These are phyloP conservation scores for Centrocercus urophasianus DNA, from an alignment of 2,113 vertebrate species.

Conservation along the genomic window DNA sequence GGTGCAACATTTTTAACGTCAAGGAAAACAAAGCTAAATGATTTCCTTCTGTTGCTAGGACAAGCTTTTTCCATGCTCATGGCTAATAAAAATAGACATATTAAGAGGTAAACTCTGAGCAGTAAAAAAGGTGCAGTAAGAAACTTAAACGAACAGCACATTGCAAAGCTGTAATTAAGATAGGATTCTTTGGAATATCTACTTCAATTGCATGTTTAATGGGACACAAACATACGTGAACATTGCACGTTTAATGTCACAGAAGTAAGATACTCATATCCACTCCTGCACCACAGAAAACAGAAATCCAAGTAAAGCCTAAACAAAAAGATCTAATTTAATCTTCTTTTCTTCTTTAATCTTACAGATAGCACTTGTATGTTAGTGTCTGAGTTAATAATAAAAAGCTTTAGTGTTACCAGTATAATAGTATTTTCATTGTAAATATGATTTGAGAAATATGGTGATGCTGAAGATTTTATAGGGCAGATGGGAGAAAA, in stretches of 20 bases:
- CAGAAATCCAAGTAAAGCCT: neutral
- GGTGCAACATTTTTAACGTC: conserved; percentile 34
- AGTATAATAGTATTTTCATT: neutral
- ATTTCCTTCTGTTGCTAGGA: neutral
- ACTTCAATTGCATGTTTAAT: neutral
- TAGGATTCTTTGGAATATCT: neutral
- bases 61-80: neutral
- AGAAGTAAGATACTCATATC: neutral
- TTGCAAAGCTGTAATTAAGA: neutral
- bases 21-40: conserved; percentile 31
- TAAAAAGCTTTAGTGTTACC: neutral
- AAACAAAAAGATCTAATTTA: neutral
- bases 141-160: neutral
- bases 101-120: neutral
- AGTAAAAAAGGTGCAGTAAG: neutral
- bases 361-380: neutral
- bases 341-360: neutral
- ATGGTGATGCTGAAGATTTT: neutral
- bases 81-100: conserved; percentile 18
- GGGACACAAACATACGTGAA: neutral
- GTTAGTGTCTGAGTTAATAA: neutral
- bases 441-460: neutral
- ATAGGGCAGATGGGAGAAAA: neutral
- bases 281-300: neutral
- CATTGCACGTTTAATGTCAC: neutral